Evolutionary conservation across 2,113 vertebrate genomes (phyloP).

Genomic region (Cochlearius cochlearius): DNA sequence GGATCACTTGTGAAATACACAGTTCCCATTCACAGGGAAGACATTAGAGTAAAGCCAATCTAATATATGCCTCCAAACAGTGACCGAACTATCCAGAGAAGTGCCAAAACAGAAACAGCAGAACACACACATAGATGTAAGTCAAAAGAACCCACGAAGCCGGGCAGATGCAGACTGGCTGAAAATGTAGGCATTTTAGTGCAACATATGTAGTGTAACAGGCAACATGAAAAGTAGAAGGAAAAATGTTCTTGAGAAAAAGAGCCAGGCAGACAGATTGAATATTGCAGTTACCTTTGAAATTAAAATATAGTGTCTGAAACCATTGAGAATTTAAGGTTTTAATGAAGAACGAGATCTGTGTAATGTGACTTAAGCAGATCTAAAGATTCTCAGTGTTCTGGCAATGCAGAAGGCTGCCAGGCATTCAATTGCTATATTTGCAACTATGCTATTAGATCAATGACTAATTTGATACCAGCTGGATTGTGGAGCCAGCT

Average conservation of each 20-base stretch:
- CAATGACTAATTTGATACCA: conserved; percentile 65
- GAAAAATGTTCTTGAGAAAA: neutral
- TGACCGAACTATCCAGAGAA: neutral
- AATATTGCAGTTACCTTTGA: neutral
- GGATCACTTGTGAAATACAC: neutral
- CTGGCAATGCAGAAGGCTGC: conserved; percentile 9
- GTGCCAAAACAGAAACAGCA: neutral
- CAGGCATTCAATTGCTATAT: conserved; percentile 59
- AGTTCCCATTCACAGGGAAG: neutral
- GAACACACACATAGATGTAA: neutral
- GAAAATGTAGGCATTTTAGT: neutral
- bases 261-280: neutral
- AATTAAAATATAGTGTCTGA: neutral
- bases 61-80: neutral
- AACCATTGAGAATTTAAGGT: neutral
- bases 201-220: neutral
- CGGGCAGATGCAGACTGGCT: neutral
- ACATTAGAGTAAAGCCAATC: neutral
- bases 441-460: conserved; percentile 62
- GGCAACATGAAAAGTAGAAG: neutral
- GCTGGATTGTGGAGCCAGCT: conserved; percentile 64
- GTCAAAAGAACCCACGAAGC: neutral
- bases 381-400: neutral
- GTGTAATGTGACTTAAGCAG: neutral
- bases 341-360: conserved; percentile 22